Base-by-base conservation (phyloP, 2,113 vertebrate genomes). In the Stigmatopora nigra region DNA sequence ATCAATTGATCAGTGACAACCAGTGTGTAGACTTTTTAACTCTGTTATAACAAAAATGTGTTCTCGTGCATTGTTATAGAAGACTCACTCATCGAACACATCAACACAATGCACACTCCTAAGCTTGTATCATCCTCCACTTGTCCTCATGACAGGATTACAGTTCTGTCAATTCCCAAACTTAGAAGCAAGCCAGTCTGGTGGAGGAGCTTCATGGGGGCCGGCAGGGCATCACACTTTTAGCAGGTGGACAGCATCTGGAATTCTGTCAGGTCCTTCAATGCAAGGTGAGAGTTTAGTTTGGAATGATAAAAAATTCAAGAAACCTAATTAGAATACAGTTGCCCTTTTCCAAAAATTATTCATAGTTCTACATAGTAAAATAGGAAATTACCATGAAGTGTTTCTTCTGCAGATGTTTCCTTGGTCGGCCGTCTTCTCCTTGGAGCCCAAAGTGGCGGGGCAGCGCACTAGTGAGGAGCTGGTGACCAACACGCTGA, bases 401-500 rank as follows among this genome's bases (percentile, higher is more conserved):
- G 5, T 7, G 17, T 51, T 51, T 51, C 11, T 19, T 36, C n/a
- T 10, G 15, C 63, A 64, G 90, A 91, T 91, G 90, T 91, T 91
- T 78, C 90, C 90, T 41, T 91, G 88, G 91, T 89, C 90, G 0
- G 88, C 87, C 19, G 82, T 91, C 67, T 89, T 91, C 69, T 87
- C 89, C 16, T 69, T 89, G 25, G 87, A 90, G 70, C 84, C 90
- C 9, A 90, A 90, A 78, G 87, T 90, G 11, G 83, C 89, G 0
- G 88, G 88, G 8, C 90, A 91, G 22, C 88, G 89, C 53, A 83
- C 72, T 19, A 56, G 82, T 0, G 84, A 88, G 66, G 91, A 93
- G 74, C 59, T 92, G 70, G 92, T 92, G 0, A 90, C 89, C 75
- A 90, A 92, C 53, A 93, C 91, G 3, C 80, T 93, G 67, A 93